Evolutionary conservation across 2,797 vertebrate species (phyloP), one percentile per base, ranked within the genome.

Genomic region (Mionectes olivaceus): DNA sequence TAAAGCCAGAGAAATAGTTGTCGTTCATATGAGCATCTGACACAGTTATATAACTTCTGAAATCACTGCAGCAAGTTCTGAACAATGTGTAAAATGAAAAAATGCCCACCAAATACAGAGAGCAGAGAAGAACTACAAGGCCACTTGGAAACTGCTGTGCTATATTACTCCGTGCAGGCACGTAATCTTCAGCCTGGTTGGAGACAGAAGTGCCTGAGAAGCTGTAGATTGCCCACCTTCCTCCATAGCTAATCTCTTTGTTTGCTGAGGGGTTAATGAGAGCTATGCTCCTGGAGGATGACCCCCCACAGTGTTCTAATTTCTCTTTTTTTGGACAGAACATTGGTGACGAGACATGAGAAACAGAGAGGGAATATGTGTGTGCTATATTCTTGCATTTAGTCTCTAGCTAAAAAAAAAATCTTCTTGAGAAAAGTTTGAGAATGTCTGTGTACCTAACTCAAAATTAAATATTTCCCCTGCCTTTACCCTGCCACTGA

Each of bases 1-100:
- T 68, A 85, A 88, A 76, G 35, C 46, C 73, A 86, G 61, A 74
- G 60, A 63, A 95, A 91, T 76, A 68, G 83, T 21, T 93, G 64
- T 68, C 0, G 6, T 64, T 89, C 79, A 9, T 71, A 44, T 22
- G 37, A 89, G 19, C 70, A 76, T 85, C 80, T 74, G 85, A 83
- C 60, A 87, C 27, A 73, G 76, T 89, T 78, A 69, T 11, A n/a
- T 78, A 93, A 77, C 75, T 93, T 86, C 80, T 49, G 86, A 93
- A 95, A 86, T 73, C 79, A 43, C 64, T 88, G 68, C 64, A 82
- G 87, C 35, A 63, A 75, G 50, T 65, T 82, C 67, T 79, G 83
- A 92, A 63, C 70, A 80, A 59, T 21, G 78, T 83, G 47, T 43
- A 44, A 84, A 95, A 77, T 60, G 35, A 81, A 86, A 91, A 94